Evolutionary conservation across 2,888 invertebrate species (phyloP), one percentile per base, ranked within the genome.

Genomic region (Troilus luridus): DNA sequence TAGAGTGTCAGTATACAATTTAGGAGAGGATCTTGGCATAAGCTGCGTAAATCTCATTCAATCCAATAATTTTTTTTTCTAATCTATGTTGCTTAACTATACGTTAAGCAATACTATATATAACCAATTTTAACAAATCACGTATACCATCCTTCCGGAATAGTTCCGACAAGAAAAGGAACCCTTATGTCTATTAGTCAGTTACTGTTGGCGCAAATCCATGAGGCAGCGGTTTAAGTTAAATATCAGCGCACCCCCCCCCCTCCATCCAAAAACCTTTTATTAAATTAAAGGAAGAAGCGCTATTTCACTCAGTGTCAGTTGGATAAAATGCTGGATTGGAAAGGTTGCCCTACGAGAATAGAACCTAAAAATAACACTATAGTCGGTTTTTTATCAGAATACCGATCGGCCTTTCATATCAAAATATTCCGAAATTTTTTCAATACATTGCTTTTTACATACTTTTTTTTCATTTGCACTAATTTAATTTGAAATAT

Each of bases 261-360:
- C 64, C 21, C 64, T 3, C n/a, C n/a, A 8, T 11, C 67, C 67
- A 24, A 17, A 67, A 67, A 67, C 67, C 67, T 67, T 67, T 24
- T 24, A 67, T 67, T 67, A 67, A 67, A 67, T 67, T 24, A 14
- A 14, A 3, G 24, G 64, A 64, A 64, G 64, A 64, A n/a, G 64
- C 64, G 64, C 64, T 64, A 64, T 64, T 64, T 64, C 64, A 64
- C 64, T 64, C 64, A 64, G n/a, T 64, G 64, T 64, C 64, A 64
- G 64, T n/a, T n/a, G 64, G 64, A 64, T 64, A 64, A 64, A 64
- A 64, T 64, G 64, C n/a, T n/a, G 64, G 64, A 67, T 24, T 27
- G 67, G 67, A 67, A 67, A 14, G 24, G 9, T n/a, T 9, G 10
- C 0, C 64, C 64, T n/a, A 67, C 24, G 1, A 24, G 24, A 67